Base-by-base conservation (phyloP, 2,797 vertebrate genomes). In the Adelosebastes latens region DNA sequence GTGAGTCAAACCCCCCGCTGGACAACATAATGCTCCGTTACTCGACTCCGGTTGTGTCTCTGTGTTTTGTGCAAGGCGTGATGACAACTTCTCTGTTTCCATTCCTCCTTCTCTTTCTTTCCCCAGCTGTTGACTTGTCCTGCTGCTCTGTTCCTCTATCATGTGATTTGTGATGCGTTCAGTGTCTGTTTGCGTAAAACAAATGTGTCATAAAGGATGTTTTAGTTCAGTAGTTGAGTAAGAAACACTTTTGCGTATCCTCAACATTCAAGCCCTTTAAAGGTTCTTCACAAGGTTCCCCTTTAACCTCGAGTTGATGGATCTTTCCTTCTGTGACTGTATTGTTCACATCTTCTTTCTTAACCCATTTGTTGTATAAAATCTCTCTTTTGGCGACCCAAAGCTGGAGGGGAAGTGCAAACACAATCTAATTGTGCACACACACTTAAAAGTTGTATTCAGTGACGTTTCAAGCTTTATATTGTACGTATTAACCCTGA, bases 31-130 rank as follows among this genome's bases (percentile, higher is more conserved):
- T 10, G 39, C 81, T 85, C 62, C 11, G 18, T 88, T 88, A 25
- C 32, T 56, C 69, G 88, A 65, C 69, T 68, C 61, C 25, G 32
- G 12, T 62, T 42, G 56, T 65, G 78, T 59, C 53, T 69, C 36
- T 71, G 42, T 71, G 67, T 72, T 84, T 81, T 87, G 62, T 81
- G 84, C 67, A 81, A 89, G 72, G 49, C 65, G 5, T 42, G 39
- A 82, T 84, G 67, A 80, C 87, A 89, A 92, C 92, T 94, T 94
- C 91, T 92, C 87, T 94, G 64, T 94, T 94, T 93, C 89, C 77
- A 82, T 90, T 93, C 90, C 90, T 90, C 79, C 89, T 92, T 90
- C 83, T 87, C 81, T 78, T 10, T 92, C 81, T 86, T 79, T 77
- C 63, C 53, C 64, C 83, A 79, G 81, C 84, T 84, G 84, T 79